Percentiles rank a stretch among this genome's conserved stretches.
These are phyloP conservation scores for Trogon melanurus DNA, from an alignment of 2,113 vertebrate species.

Conservation along the genomic window DNA sequence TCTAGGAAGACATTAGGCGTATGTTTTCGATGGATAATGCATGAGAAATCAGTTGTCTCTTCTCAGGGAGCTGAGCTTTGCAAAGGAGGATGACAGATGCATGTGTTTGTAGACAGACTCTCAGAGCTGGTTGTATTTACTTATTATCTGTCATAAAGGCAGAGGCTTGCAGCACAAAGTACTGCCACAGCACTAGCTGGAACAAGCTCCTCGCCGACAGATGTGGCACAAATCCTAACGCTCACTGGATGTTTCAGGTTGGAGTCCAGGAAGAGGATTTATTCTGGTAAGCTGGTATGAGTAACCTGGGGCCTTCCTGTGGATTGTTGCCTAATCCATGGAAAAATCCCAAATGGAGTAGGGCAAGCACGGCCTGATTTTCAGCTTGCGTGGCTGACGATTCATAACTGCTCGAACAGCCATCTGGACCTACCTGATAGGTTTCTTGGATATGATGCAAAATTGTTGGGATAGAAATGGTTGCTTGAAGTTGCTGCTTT, in stretches of 20 bases:
- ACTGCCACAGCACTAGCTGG: not conserved
- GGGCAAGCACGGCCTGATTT: not conserved
- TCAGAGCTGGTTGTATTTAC: constrained; percentile 3
- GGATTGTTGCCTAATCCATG: not conserved
- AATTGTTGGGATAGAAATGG: not conserved
- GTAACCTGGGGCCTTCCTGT: not conserved
- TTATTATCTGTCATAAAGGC: not conserved
- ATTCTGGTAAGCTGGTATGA: not conserved
- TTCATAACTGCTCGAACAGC: not conserved
- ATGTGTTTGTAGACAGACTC: not conserved
- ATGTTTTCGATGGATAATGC: constrained; percentile 7
- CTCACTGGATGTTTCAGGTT: not conserved
- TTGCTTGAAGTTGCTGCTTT: not conserved
- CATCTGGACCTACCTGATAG: not conserved
- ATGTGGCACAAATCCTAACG: not conserved
- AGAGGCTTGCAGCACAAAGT: not conserved
- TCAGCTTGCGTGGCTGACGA: not conserved
- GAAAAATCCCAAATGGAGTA: not conserved
- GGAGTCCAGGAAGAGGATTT: not conserved
- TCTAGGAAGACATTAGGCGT: constrained; percentile 16
- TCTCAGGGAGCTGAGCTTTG: not conserved
- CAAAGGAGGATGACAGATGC: constrained; percentile 23
- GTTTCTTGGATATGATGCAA: not conserved
- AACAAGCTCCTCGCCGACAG: not conserved
- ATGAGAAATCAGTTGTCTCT: not conserved